Percentiles rank a stretch among this genome's conserved stretches.
Evolutionary conservation across 2,797 vertebrate genomes (phyloP).

Genomic region (Etheostoma perlongum): DNA sequence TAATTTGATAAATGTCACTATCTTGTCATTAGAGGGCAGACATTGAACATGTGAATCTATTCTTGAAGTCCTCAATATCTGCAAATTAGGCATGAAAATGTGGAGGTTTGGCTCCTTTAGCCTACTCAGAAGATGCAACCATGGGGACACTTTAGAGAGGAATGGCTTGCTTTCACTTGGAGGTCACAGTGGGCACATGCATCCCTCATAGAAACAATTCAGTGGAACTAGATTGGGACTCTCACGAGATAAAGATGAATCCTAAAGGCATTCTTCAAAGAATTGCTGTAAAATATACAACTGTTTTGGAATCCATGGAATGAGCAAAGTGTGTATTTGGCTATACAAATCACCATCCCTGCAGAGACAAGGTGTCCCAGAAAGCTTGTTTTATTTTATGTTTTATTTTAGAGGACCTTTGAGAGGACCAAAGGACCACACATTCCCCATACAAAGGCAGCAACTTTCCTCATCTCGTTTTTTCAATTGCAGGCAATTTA

Average conservation of each 20-base stretch:
- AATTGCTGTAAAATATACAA: slow-evolving; percentile 11
- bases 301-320: slow-evolving; percentile 9
- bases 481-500: slow-evolving; percentile 5
- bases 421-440: slow-evolving; percentile 3
- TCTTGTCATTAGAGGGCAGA: slow-evolving; percentile 55
- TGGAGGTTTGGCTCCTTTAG: neutral
- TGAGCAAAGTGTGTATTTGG: slow-evolving; percentile 6
- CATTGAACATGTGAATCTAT: slow-evolving; percentile 26
- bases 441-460: neutral
- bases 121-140: neutral
- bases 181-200: slow-evolving; percentile 11
- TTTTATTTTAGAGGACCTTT: no score
- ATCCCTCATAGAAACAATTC: slow-evolving; percentile 5
- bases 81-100: slow-evolving; percentile 14
- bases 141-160: neutral
- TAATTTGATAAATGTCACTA: slow-evolving; percentile 72
- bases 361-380: slow-evolving; percentile 20
- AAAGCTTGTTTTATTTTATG: slow-evolving; percentile 19
- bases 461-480: slow-evolving; percentile 3
- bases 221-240: slow-evolving; percentile 4
- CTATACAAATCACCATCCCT: slow-evolving; percentile 13
- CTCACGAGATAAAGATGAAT: slow-evolving; percentile 12
- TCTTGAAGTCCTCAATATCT: slow-evolving; percentile 33
- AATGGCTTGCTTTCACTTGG: slow-evolving; percentile 2
- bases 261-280: slow-evolving; percentile 19